phyloP scores from a whole-genome alignment of 2,113 vertebrate genomes.

The Hydrochoerus hydrochaeris region DNA sequence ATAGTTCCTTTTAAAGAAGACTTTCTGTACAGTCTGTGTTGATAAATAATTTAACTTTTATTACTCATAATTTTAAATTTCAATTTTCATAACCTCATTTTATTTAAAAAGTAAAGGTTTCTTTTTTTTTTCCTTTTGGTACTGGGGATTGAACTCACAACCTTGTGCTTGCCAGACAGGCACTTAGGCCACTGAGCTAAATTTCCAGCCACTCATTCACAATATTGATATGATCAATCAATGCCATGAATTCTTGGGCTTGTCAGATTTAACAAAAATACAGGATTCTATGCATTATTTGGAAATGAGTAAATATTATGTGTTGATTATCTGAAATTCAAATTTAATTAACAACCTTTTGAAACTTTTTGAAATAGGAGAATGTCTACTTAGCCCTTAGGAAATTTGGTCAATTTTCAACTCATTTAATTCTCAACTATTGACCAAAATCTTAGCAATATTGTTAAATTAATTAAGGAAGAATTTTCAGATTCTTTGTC shows the following conservation, averaged over 20 bases:
- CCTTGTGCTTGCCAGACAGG: no score
- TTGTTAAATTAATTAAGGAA: slow-evolving; percentile 43
- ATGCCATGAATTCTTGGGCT: not conserved
- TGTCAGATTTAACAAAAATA: slow-evolving; percentile 37
- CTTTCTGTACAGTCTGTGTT: not conserved
- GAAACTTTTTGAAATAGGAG: not conserved
- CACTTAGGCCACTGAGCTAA: no score
- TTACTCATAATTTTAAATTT: slow-evolving; percentile 49
- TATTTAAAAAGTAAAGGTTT: slow-evolving; percentile 35
- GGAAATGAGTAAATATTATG: slow-evolving; percentile 9
- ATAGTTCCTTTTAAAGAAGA: not conserved
- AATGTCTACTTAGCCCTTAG: not conserved
- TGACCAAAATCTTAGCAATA: not conserved
- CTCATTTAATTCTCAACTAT: slow-evolving; percentile 19
- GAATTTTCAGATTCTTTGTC: slow-evolving; percentile 32
- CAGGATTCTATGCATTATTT: not conserved
- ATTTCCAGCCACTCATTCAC: no score
- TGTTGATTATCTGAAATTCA: slow-evolving; percentile 38
- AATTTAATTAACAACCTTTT: slow-evolving; percentile 32
- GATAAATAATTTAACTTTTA: slow-evolving; percentile 42
- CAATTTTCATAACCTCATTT: not conserved
- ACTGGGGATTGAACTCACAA: no score
- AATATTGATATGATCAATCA: not conserved
- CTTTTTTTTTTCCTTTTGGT: no score
- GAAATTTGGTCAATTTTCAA: slow-evolving; percentile 18